phyloP scores from a whole-genome alignment of 2,888 invertebrate genomes.

The Trissonchulus latispiculum region DNA sequence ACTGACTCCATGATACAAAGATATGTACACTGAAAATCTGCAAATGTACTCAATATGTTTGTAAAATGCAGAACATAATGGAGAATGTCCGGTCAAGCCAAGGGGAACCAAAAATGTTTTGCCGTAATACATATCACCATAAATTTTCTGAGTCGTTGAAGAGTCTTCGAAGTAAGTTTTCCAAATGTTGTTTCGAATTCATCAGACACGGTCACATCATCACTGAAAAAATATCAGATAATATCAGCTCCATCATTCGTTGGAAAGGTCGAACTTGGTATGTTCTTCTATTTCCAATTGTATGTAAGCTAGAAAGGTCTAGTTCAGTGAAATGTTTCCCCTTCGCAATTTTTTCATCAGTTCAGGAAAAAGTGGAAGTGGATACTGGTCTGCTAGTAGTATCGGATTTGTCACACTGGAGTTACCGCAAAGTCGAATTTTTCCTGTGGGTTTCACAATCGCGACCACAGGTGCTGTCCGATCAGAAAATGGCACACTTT shows the following conservation, averaged over 20 bases:
- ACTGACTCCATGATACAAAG: too few species aligned
- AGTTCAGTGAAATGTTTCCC: neutral
- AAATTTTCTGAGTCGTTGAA: neutral
- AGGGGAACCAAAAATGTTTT: too few species aligned
- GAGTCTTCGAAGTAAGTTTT: neutral
- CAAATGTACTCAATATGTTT: too few species aligned
- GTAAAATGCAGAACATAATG: too few species aligned
- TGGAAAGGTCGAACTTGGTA: neutral
- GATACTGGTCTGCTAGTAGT: neutral
- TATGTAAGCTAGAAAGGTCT: neutral
- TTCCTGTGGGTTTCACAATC: too few species aligned
- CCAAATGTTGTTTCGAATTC: neutral
- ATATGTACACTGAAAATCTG: too few species aligned
- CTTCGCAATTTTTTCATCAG: slow-evolving; percentile 9
- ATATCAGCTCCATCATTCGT: neutral
- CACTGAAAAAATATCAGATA: neutral
- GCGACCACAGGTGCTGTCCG: too few species aligned
- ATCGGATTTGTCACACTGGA: neutral
- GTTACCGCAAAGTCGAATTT: neutral
- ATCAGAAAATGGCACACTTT: neutral
- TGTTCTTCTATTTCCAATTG: neutral
- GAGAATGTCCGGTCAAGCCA: too few species aligned
- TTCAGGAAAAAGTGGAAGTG: slow-evolving; percentile 11
- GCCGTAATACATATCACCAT: too few species aligned
- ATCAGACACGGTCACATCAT: neutral